Evolutionary conservation across 1,140 invertebrate genomes (phyloP).

Genomic region (Pseudomyrmex dendroicus): DNA sequence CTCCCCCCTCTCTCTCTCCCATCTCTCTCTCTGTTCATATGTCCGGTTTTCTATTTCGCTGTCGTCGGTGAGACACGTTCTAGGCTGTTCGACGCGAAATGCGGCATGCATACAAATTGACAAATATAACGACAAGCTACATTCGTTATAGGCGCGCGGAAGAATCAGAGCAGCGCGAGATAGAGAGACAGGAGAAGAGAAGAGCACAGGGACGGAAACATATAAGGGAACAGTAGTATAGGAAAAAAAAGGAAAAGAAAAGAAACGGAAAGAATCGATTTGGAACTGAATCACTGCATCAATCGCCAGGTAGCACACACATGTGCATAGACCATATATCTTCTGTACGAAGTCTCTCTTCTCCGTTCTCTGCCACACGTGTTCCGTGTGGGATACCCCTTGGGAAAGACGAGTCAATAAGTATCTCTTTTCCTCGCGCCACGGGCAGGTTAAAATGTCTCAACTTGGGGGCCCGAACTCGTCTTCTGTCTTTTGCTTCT

Average conservation of each 20-base stretch:
- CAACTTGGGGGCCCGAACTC: constrained; percentile 75
- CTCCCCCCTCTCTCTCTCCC: constrained; percentile 8
- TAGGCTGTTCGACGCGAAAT: constrained; percentile 73
- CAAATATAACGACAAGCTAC: constrained; percentile 67
- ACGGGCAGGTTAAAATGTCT: constrained; percentile 80
- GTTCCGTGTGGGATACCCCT: constrained; percentile 63
- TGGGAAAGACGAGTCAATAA: constrained; percentile 78
- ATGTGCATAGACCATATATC: constrained; percentile 67
- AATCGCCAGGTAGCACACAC: constrained; percentile 37
- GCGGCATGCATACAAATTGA: constrained; percentile 75
- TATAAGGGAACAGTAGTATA: neutral
- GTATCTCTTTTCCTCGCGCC: constrained; percentile 73
- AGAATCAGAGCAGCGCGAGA: neutral
- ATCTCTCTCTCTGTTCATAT: constrained; percentile 35
- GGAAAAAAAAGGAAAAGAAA: neutral
- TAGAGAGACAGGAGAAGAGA: too few relatives aligned
- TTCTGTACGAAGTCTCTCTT: constrained; percentile 71
- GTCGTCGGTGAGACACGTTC: constrained; percentile 65
- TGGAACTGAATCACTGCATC: neutral
- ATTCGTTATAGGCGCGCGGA: constrained; percentile 56
- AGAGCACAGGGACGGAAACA: too few relatives aligned
- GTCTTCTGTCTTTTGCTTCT: constrained; percentile 63
- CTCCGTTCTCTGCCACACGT: constrained; percentile 3
- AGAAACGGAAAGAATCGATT: constrained; percentile 10
- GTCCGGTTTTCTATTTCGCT: constrained; percentile 56